phyloP scores from a whole-genome alignment of 2,113 vertebrate genomes.

The Lagopus muta region DNA sequence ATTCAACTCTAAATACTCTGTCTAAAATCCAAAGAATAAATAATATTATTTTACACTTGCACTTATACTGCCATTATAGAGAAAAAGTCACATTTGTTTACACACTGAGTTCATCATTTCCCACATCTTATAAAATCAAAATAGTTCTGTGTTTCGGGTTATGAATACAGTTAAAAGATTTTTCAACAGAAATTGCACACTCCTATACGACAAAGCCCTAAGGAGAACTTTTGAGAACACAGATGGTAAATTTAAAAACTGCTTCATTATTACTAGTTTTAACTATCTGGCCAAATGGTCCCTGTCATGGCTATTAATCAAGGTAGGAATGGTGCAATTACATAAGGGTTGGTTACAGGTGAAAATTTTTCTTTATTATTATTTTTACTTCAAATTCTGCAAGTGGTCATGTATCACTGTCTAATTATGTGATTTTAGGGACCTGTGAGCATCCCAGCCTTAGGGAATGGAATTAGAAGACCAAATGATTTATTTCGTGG shows the following conservation, averaged over 20 bases:
- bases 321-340: constrained; percentile 5
- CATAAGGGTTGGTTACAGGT: background rate
- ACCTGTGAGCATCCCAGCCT: background rate
- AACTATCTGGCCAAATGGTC: background rate
- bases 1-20: background rate
- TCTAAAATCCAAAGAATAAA: background rate
- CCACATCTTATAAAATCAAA: background rate
- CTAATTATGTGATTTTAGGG: background rate
- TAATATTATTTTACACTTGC: background rate
- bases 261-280: background rate
- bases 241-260: background rate
- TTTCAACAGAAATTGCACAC: background rate
- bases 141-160: background rate
- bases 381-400: constrained; percentile 24
- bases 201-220: background rate
- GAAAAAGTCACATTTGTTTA: background rate
- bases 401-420: background rate
- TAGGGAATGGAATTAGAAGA: background rate
- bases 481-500: background rate
- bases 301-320: constrained; percentile 19
- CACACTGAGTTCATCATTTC: background rate
- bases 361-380: background rate
- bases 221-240: background rate
- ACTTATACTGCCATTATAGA: background rate
- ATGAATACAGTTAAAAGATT: background rate